These are phyloP conservation scores for Corythornis leucogaster DNA, from an alignment of 2,797 vertebrate species.

Conservation along the genomic window DNA sequence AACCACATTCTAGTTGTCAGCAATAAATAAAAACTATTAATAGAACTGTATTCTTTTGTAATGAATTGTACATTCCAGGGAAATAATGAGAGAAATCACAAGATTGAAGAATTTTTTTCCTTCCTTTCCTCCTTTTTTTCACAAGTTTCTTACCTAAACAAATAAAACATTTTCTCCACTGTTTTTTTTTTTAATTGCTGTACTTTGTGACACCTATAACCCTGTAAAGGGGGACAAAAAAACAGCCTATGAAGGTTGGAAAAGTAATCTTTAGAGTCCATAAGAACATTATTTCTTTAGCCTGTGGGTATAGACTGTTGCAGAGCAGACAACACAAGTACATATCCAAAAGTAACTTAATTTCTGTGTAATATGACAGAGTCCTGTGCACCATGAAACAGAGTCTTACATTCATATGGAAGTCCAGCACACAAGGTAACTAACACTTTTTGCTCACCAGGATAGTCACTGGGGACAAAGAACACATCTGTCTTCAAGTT, in stretches of 20 bases:
- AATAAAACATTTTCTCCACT: neutral
- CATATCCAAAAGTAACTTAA: neutral
- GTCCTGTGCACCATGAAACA: neutral
- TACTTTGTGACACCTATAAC: neutral
- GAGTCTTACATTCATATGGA: neutral
- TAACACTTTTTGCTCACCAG: too few relatives aligned
- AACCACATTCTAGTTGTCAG: slow-evolving; percentile 4
- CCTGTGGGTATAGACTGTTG: neutral
- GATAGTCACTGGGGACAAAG: neutral
- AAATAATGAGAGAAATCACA: neutral
- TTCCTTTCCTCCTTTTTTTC: neutral
- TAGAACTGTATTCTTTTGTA: neutral
- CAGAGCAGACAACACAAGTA: neutral
- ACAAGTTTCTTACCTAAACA: neutral
- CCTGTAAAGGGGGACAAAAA: neutral
- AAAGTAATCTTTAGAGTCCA: neutral
- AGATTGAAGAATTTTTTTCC: neutral
- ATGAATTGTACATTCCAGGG: neutral
- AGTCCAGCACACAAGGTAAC: neutral
- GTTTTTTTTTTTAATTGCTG: neutral
- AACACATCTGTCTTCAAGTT: neutral
- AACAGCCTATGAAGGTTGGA: neutral
- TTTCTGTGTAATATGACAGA: neutral
- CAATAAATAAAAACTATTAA: slow-evolving; percentile 44
- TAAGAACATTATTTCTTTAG: neutral